Evolutionary conservation across 2,797 vertebrate genomes (phyloP).

Genomic region (Rhinogobio ventralis): DNA sequence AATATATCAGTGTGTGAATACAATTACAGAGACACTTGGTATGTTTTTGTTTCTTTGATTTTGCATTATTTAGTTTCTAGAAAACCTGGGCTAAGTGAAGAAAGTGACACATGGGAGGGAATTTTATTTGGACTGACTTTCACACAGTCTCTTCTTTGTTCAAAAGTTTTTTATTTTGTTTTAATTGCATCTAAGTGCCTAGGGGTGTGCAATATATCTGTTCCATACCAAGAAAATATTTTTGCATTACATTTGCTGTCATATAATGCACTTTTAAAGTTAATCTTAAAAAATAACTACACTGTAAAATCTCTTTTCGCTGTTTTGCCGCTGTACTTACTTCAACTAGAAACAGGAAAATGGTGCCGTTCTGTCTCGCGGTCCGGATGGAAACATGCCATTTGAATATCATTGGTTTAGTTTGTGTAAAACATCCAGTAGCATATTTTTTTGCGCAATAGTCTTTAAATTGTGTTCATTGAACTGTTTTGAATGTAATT

Average conservation of each 20-base stretch:
- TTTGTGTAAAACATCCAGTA: no score
- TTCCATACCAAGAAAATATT: neutral
- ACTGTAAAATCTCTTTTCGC: neutral
- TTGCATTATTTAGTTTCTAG: conserved; percentile 16
- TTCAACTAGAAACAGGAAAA: no score
- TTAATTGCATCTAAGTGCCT: neutral
- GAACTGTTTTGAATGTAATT: no score
- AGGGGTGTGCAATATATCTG: neutral
- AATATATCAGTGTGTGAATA: conserved; percentile 26
- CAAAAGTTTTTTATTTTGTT: neutral
- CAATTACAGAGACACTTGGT: conserved; percentile 13
- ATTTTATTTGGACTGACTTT: neutral
- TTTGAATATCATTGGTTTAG: no score
- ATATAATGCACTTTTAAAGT: neutral
- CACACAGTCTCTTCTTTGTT: neutral
- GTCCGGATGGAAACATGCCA: no score
- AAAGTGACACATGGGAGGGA: neutral
- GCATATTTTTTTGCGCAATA: no score
- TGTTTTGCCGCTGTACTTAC: no score
- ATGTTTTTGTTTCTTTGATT: conserved; percentile 6
- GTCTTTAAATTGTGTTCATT: no score
- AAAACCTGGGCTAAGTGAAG: neutral
- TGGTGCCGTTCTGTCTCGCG: no score
- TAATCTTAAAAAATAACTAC: neutral
- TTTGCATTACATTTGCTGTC: neutral